Evolutionary conservation across 2,113 vertebrate genomes (phyloP), one percentile per base, ranked within the genome.

Genomic region (Apus apus): DNA sequence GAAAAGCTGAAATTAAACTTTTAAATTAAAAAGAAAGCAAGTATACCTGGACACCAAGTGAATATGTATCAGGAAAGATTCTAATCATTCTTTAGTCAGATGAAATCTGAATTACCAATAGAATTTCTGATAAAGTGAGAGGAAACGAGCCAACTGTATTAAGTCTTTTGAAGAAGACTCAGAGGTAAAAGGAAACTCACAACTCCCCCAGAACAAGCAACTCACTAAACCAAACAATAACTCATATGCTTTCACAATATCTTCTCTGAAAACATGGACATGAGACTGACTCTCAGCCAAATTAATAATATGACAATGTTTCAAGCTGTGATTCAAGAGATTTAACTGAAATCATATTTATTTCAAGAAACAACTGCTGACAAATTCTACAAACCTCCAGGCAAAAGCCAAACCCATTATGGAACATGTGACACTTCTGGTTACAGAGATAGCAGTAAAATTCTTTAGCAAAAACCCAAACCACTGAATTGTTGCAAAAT

Each of bases 331-430:
- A 94, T 34, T 94, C 83, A 81, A 61, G 61, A 88, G 53, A 87
- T 50, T 76, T 78, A 75, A 78, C 45, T 61, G 57, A 50, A 95
- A 92, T 72, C 27, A 14, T 4, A 75, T 70, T 90, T 94, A 82
- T 61, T 71, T 85, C 53, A 84, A 78, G 68, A 45, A 93, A 60
- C 30, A 51, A 68, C 53, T 57, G 46, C 51, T 67, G 72, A 64
- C 68, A 85, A 84, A 88, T 57, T 78, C 57, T 32, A 7, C 22
- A 68, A 54, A 94, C 73, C 50, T 68, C 51, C 10, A 36, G 62
- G 60, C 74, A 85, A 65, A 86, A 89, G 51, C 23, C 79, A 76
- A 91, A 87, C 18, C 38, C 15, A 0, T 26, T 38, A 60, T 1
- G 4, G 62, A 86, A 83, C 53, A 53, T 0, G 3, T 12, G 48